phyloP scores from a whole-genome alignment of 2,797 vertebrate genomes.

The Pantherophis vulpinus region DNA sequence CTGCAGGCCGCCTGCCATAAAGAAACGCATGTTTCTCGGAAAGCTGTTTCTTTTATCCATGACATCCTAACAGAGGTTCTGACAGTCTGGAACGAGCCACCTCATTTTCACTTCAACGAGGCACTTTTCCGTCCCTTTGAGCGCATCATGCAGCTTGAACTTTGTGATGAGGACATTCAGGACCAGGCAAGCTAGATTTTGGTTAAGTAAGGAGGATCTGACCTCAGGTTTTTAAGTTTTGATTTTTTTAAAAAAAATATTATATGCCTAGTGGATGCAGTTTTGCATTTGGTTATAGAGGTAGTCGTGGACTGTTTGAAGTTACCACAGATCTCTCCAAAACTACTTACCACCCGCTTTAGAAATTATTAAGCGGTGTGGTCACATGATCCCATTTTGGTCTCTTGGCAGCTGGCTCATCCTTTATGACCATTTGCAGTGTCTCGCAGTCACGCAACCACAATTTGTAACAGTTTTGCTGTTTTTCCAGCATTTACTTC shows the following conservation, averaged over 20 bases:
- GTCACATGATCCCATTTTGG: neutral
- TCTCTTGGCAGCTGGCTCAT: neutral
- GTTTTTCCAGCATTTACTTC: neutral
- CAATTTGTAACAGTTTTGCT: neutral
- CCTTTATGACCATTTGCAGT: neutral
- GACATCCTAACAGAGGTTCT: conserved; percentile 93
- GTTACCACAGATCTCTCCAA: neutral
- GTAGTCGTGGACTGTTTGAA: neutral
- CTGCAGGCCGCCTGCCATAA: conserved; percentile 92
- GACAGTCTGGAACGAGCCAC: conserved; percentile 87
- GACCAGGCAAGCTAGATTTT: conserved; percentile 82
- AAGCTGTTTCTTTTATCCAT: conserved; percentile 96
- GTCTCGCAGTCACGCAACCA: neutral
- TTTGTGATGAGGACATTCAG: conserved; percentile 96
- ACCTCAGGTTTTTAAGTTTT: neutral
- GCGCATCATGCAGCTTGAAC: conserved; percentile 95
- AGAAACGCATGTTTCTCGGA: conserved; percentile 93
- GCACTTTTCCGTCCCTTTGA: conserved; percentile 94
- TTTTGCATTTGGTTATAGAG: neutral
- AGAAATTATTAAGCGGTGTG: neutral
- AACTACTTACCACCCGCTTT: neutral
- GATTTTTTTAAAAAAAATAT: neutral
- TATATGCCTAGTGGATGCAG: neutral
- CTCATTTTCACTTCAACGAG: conserved; percentile 95
- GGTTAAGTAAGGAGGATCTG: fast-evolving